Evolutionary conservation across 2,113 vertebrate genomes (phyloP).

Genomic region (Varanus salvator): DNA sequence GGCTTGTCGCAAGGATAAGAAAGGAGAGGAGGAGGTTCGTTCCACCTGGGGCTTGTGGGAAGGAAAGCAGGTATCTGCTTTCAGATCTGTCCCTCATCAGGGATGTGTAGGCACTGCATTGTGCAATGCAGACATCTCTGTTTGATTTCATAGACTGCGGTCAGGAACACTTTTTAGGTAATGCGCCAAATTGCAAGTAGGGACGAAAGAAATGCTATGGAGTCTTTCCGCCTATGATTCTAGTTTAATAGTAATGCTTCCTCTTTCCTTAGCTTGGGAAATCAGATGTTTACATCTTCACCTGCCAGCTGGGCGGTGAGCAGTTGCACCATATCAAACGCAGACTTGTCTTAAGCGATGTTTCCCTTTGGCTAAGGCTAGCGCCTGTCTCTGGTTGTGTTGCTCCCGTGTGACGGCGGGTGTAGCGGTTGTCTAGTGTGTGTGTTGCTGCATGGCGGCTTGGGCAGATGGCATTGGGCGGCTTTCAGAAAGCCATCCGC

Average conservation of each 20-base stretch:
- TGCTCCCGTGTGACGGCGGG: too few relatives aligned
- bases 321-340: conserved; percentile 39
- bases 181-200: neutral
- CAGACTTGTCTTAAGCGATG: conserved; percentile 39
- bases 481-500: neutral
- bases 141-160: neutral
- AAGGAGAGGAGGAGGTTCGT: too few relatives aligned
- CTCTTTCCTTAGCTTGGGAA: too few relatives aligned
- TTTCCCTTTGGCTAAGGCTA: conserved; percentile 37
- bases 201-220: too few relatives aligned
- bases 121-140: neutral
- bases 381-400: conserved; percentile 41
- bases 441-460: neutral
- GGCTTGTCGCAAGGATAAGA: too few relatives aligned
- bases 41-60: too few relatives aligned
- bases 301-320: conserved; percentile 33
- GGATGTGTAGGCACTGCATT: neutral
- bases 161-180: neutral
- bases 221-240: neutral
- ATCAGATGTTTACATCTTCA: conserved; percentile 3
- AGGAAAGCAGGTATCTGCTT: too few relatives aligned
- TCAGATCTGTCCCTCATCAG: neutral
- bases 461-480: neutral
- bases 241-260: neutral
- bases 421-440: neutral